phyloP scores from a whole-genome alignment of 2,797 vertebrate species.

The Sebastes ruberrimus region DNA sequence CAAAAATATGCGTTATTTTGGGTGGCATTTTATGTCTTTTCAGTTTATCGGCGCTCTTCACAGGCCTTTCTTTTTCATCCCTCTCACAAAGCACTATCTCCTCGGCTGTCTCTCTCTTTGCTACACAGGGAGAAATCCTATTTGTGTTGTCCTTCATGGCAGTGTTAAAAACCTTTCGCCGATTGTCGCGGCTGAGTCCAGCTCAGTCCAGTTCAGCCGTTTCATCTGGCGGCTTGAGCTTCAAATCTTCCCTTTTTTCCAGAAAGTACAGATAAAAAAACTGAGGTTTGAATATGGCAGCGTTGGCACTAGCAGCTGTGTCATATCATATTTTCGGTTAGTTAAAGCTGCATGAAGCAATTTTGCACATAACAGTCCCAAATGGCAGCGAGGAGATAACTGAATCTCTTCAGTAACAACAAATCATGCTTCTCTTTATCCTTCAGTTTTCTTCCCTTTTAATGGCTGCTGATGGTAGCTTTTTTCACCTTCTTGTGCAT shows the following conservation, averaged over 20 bases:
- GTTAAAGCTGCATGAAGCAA: conserved; percentile 7
- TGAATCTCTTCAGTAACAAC: neutral
- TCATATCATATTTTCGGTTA: conserved; percentile 2
- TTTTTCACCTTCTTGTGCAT: neutral
- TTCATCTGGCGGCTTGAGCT: conserved; percentile 12
- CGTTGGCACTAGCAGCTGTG: neutral
- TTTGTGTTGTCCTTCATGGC: conserved; percentile 40
- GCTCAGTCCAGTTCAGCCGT: neutral
- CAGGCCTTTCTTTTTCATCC: conserved; percentile 10
- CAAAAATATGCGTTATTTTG: neutral
- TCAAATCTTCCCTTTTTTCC: conserved; percentile 8
- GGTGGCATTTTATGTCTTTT: neutral
- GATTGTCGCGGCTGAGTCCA: conserved; percentile 33
- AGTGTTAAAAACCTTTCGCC: neutral
- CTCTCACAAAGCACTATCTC: conserved; percentile 15
- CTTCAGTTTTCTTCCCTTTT: neutral
- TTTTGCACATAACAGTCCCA: conserved; percentile 16
- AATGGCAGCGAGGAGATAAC: neutral
- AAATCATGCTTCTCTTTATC: neutral
- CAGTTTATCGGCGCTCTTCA: conserved; percentile 32
- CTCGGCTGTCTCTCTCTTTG: neutral
- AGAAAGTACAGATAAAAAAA: conserved; percentile 1
- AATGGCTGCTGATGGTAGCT: neutral
- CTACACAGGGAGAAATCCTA: conserved; percentile 13
- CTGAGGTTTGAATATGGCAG: neutral